phyloP scores from a whole-genome alignment of 2,113 vertebrate genomes.

The Syrmaticus mikado region DNA sequence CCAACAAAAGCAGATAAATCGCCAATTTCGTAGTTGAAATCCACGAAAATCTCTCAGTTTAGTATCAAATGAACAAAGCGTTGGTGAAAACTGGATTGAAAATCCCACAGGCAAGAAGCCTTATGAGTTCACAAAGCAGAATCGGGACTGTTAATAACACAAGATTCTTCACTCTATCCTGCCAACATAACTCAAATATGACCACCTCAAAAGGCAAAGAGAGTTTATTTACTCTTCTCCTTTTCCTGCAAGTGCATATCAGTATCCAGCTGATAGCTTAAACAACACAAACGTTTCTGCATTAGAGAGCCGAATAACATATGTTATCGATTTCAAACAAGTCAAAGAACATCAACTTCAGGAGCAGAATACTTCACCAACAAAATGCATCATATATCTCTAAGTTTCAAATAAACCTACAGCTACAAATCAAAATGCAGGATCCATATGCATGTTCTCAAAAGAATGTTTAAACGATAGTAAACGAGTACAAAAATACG shows the following conservation, averaged over 20 bases:
- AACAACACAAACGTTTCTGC: neutral
- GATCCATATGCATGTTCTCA: neutral
- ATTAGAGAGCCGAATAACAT: neutral
- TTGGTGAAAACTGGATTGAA: neutral
- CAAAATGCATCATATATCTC: neutral
- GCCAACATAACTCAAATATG: neutral
- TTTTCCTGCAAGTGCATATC: neutral
- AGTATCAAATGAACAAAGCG: neutral
- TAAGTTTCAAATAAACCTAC: neutral
- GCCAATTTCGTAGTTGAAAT: neutral
- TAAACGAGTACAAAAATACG: conserved; percentile 32
- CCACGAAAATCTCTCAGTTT: neutral
- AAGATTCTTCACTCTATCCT: neutral
- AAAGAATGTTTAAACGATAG: conserved; percentile 33
- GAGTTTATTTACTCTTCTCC: neutral
- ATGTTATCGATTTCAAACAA: neutral
- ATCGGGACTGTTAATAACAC: neutral
- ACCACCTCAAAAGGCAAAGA: neutral
- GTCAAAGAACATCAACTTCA: neutral
- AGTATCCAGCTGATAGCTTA: neutral
- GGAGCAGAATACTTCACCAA: neutral
- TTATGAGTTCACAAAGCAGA: neutral
- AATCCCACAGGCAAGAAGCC: neutral
- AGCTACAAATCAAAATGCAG: neutral
- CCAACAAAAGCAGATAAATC: neutral